Conservation (phyloP, 2,113 vertebrate species). For the Tamias sibiricus region DNA sequence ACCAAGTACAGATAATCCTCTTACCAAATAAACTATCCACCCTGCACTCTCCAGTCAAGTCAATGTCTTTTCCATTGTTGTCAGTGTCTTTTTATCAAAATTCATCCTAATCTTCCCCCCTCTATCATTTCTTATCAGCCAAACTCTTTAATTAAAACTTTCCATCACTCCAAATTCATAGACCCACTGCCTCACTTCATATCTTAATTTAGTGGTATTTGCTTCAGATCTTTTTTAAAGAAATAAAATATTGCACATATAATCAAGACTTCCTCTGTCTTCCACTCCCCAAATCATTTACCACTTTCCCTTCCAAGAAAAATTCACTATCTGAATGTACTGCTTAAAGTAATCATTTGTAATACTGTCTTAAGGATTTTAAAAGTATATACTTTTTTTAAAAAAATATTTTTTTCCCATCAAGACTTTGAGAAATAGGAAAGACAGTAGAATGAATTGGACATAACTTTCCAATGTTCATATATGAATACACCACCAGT, state of each 20-base stretch:
- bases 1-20: neutral
- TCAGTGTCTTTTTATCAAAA: neutral
- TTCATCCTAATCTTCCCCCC: neutral
- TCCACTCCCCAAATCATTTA: conserved; percentile 7
- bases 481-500: too few species aligned
- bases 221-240: neutral
- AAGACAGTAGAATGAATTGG: too few species aligned
- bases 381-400: neutral
- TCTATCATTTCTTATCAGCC: neutral
- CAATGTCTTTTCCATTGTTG: neutral
- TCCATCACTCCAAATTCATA: neutral
- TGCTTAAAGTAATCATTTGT: neutral
- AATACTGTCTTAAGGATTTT: neutral
- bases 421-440: neutral
- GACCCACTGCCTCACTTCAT: neutral
- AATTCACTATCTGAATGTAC: conserved; percentile 4
- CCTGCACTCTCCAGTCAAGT: neutral
- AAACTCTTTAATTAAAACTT: neutral
- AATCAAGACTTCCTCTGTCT: neutral
- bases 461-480: too few species aligned
- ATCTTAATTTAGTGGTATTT: neutral
- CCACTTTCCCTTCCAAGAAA: neutral
- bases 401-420: neutral
- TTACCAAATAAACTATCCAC: neutral
- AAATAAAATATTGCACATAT: neutral